phyloP scores from a whole-genome alignment of 64 coral and sea anemone species.

The Dendrophyllia cribrosa region DNA sequence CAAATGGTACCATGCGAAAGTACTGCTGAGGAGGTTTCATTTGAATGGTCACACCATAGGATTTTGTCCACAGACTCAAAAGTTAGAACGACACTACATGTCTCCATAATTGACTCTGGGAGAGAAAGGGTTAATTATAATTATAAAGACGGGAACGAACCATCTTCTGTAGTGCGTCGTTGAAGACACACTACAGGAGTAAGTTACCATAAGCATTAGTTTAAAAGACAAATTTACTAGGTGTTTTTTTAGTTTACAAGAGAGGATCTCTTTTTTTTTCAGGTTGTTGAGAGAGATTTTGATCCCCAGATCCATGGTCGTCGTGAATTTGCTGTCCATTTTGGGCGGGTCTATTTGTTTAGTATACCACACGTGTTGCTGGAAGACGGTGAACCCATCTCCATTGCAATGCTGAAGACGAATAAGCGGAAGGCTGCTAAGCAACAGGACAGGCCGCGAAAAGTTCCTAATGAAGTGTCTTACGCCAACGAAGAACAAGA shows the following conservation, averaged over 20 bases:
- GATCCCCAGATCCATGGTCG: conserved; percentile 65
- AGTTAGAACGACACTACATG: too few species aligned
- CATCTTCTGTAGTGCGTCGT: too few species aligned
- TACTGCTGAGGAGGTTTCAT: too few species aligned
- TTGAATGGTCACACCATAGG: too few species aligned
- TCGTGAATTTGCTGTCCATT: conserved; percentile 88
- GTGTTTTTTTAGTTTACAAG: neutral
- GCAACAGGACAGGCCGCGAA: neutral
- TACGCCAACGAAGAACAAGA: neutral
- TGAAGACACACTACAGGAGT: too few species aligned
- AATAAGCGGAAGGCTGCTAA: conserved; percentile 1
- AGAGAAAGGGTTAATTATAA: too few species aligned
- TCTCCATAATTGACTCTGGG: too few species aligned
- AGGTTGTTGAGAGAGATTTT: conserved; percentile 76
- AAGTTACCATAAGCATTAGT: too few species aligned
- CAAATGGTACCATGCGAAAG: too few species aligned
- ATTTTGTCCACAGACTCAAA: too few species aligned
- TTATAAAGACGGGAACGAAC: too few species aligned
- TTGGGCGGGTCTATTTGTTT: conserved; percentile 95
- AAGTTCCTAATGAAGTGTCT: neutral
- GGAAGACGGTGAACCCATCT: conserved; percentile 85
- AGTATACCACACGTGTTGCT: conserved; percentile 80
- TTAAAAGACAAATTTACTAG: too few species aligned
- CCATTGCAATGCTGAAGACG: conserved; percentile 78
- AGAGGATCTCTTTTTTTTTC: neutral